These are phyloP conservation scores for Drosophila diplacantha DNA, from an alignment of 2,888 invertebrate species.

Conservation along the genomic window DNA sequence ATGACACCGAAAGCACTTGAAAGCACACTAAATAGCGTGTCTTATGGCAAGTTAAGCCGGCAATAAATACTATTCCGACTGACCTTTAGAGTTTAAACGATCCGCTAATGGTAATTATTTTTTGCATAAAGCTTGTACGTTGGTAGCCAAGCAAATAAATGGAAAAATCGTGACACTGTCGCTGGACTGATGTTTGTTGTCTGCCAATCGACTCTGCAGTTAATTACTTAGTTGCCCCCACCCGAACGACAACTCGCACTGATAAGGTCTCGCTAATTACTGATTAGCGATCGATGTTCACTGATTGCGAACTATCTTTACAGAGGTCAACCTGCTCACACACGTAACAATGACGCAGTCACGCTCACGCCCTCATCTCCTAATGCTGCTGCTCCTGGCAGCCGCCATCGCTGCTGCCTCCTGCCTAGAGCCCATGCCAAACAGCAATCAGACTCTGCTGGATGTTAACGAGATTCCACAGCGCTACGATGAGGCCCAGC, in stretches of 20 bases:
- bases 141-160: background rate
- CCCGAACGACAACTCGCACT: slow-evolving; percentile 1
- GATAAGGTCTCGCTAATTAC: slow-evolving; percentile 6
- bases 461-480: slow-evolving; percentile 68
- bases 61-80: slow-evolving; percentile 14
- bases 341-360: slow-evolving; percentile 10
- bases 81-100: slow-evolving; percentile 21
- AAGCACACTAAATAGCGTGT: slow-evolving; percentile 5
- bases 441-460: slow-evolving; percentile 22
- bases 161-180: slow-evolving; percentile 13
- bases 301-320: slow-evolving; percentile 8
- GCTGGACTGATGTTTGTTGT: background rate
- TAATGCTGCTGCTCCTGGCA: slow-evolving; percentile 15
- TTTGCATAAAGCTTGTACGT: background rate
- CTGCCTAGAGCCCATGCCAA: slow-evolving; percentile 19
- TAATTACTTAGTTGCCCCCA: slow-evolving; percentile 1
- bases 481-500: slow-evolving; percentile 72
- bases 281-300: slow-evolving; percentile 2
- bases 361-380: background rate
- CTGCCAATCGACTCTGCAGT: background rate
- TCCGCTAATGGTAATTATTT: slow-evolving; percentile 4
- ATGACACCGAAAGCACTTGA: slow-evolving; percentile 4
- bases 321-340: slow-evolving; percentile 13
- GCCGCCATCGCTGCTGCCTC: background rate
- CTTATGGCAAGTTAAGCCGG: slow-evolving; percentile 6